Evolutionary conservation across 1,140 invertebrate genomes (phyloP), one percentile per base, ranked within the genome.

Genomic region (Rhagoletis pomonella): DNA sequence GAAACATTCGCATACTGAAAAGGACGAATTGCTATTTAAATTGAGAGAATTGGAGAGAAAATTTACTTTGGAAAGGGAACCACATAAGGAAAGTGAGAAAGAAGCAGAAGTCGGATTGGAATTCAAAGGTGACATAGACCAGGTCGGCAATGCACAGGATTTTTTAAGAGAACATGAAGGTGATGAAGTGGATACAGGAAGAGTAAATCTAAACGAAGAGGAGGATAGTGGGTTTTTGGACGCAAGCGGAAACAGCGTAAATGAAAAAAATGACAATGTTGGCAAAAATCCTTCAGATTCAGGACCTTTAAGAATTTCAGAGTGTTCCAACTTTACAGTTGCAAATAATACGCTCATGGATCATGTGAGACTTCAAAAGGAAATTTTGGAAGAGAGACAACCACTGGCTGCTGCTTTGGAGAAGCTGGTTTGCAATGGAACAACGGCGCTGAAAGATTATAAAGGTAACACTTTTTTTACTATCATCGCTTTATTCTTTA

Each of bases 141-240:
- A 10, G 5, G 17, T 47, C 4, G 17, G 5, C 42, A 14, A 73
- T 12, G 14, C 14, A 1, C 44, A 47, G 2, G 14, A 73, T 12
- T 42, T 14, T 44, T n/a, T 47, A 42, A n/a, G 39, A 17, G 3
- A 3, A 4, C 5, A 9, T 12, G 14, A 17, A 17, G 14, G 6
- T 2, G 12, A 2, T 9, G 3, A 73, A 44, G n/a, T 1, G 5
- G 12, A 44, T 17, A 2, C 14, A 14, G 42, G 14, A 44, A 44
- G 17, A 1, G 6, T 10, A 55, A 81, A n/a, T 55, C 14, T 10
- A 4, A 10, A 19, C 10, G 47, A 55, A 2, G 47, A 10, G 17
- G 47, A 55, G 29, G 73, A 81, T 81, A 81, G 73, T 29, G 73
- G 73, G 4, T 81, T 81, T 29, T 55, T 81, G n/a, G 73, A 81